phyloP scores from a whole-genome alignment of 2,797 vertebrate species.

The Melanotaenia pygmaea region DNA sequence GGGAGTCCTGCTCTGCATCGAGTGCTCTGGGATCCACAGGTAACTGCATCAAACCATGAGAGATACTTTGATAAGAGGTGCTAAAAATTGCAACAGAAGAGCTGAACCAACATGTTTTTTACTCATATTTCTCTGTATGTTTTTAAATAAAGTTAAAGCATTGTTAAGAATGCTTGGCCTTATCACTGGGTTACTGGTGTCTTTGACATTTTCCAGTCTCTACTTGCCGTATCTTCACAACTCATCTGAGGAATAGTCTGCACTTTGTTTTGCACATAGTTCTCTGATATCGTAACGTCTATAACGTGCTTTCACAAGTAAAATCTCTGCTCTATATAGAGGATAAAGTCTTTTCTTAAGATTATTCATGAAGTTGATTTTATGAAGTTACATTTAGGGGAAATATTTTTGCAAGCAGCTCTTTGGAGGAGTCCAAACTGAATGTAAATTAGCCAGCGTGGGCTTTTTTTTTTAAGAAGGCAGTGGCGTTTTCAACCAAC shows the following conservation, averaged over 20 bases:
- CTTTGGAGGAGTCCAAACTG: constrained; percentile 2
- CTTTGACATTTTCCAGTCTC: not conserved
- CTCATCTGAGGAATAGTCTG: no score
- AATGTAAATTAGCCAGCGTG: not conserved
- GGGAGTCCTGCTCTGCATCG: constrained; percentile 96
- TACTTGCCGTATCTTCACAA: not conserved
- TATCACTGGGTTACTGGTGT: not conserved
- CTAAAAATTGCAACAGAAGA: not conserved
- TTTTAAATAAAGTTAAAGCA: not conserved
- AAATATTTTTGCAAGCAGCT: not conserved
- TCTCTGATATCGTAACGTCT: not conserved
- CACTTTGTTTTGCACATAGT: not conserved
- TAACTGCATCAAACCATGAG: constrained; percentile 49
- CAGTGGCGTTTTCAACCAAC: not conserved
- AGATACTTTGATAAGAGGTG: not conserved
- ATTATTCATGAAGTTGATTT: not conserved
- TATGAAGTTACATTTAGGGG: not conserved
- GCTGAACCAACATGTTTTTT: not conserved
- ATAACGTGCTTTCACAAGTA: not conserved
- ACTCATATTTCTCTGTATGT: not conserved
- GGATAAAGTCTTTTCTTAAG: not conserved
- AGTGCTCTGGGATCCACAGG: constrained; percentile 99
- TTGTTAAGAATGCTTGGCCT: not conserved
- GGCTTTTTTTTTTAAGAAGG: constrained; percentile 11
- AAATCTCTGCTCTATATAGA: not conserved